These are phyloP conservation scores for Takifugu bimaculatus DNA, from an alignment of 2,113 vertebrate species.

Conservation along the genomic window DNA sequence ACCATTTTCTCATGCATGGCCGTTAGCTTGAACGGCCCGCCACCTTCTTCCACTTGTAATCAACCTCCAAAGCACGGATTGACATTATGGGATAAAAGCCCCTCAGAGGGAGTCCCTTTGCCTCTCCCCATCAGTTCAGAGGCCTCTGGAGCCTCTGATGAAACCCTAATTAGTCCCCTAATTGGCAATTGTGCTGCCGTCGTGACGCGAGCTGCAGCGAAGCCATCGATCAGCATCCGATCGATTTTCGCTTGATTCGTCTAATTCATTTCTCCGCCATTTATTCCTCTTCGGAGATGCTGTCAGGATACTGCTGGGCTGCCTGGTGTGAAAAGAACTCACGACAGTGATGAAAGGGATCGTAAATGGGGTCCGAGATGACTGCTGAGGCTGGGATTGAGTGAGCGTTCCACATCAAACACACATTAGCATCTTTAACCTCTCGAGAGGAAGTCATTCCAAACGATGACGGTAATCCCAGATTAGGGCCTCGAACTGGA, in stretches of 20 bases:
- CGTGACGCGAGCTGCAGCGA: constrained; percentile 20
- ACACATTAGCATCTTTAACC: constrained; percentile 56
- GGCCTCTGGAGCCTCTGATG: constrained; percentile 41
- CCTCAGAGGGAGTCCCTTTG: constrained; percentile 20
- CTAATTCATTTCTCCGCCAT: constrained; percentile 44
- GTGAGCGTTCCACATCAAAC: constrained; percentile 51
- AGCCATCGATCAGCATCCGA: constrained; percentile 35
- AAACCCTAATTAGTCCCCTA: constrained; percentile 49
- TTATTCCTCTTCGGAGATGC: constrained; percentile 5
- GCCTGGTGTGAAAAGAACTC: constrained; percentile 14
- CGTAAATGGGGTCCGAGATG: constrained; percentile 58
- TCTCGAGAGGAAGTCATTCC: constrained; percentile 47
- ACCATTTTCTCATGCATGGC: neutral
- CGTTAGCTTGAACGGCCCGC: too few relatives aligned
- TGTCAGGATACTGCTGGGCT: neutral
- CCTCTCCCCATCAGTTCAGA: constrained; percentile 42
- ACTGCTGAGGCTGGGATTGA: constrained; percentile 58
- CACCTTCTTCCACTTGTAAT: constrained; percentile 1
- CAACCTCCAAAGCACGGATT: constrained; percentile 3
- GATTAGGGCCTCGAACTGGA: constrained; percentile 30
- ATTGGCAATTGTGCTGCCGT: constrained; percentile 53
- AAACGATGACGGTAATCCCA: constrained; percentile 44
- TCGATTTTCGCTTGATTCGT: constrained; percentile 55
- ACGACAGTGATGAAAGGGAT: constrained; percentile 31
- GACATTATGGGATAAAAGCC: neutral